Conservation (phyloP, 2,797 vertebrate genomes). For the Meda fulgida region DNA sequence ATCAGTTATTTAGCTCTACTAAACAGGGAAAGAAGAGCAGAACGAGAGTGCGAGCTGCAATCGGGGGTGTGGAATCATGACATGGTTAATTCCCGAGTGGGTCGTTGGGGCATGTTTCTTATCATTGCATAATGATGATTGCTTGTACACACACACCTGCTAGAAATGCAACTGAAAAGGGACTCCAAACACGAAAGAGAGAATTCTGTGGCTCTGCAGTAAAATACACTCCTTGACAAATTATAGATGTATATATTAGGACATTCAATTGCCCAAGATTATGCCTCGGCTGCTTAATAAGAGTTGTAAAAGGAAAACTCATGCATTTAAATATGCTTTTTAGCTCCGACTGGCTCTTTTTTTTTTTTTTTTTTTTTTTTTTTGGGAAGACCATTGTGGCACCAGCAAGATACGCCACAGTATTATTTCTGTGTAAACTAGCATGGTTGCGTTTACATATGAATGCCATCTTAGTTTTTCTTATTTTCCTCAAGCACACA, state of each 20-base stretch:
- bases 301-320: constrained; percentile 77
- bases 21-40: constrained; percentile 50
- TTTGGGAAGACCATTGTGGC: constrained; percentile 65
- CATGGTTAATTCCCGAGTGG: constrained; percentile 70
- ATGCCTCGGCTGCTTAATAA: constrained; percentile 77
- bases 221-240: constrained; percentile 67
- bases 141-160: constrained; percentile 54
- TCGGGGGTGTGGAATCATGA: constrained; percentile 56
- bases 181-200: constrained; percentile 58
- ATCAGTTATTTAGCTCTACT: constrained; percentile 73
- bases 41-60: constrained; percentile 37
- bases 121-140: constrained; percentile 78
- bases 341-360: constrained; percentile 72
- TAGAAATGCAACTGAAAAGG: constrained; percentile 36
- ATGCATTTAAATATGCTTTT: constrained; percentile 87
- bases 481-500: constrained; percentile 80
- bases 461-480: constrained; percentile 79
- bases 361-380: constrained; percentile 11
- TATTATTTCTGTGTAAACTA: constrained; percentile 74
- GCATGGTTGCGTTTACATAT: constrained; percentile 80
- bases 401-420: constrained; percentile 68
- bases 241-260: constrained; percentile 66
- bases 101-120: constrained; percentile 68
- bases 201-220: constrained; percentile 58
- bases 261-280: constrained; percentile 77